Conservation (phyloP, 2,113 vertebrate species). For the Talpa occidentalis region DNA sequence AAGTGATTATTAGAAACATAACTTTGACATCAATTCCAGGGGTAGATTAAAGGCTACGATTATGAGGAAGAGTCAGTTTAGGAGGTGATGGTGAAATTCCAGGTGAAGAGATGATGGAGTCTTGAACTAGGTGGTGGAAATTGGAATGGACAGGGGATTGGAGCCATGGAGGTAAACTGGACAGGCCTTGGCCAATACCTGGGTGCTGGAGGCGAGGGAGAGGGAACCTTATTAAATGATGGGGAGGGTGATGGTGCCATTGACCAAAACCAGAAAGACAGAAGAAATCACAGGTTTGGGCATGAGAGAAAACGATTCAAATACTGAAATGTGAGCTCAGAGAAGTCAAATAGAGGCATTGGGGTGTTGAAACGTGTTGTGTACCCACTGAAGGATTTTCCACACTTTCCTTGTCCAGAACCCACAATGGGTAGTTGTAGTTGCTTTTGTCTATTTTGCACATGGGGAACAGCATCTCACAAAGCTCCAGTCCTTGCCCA, state of each 20-base stretch:
- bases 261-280: not conserved
- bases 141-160: not conserved
- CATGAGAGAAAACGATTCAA: not conserved
- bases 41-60: not conserved
- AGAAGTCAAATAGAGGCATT: not conserved
- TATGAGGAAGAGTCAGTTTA: not conserved
- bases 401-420: not conserved
- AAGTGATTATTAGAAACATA: not conserved
- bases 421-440: accelerated
- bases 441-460: not conserved
- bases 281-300: not conserved
- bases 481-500: no score
- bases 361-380: no score
- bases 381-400: not conserved
- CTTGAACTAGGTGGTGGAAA: not conserved
- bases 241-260: not conserved
- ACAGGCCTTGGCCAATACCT: not conserved
- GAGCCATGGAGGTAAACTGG: not conserved
- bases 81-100: not conserved
- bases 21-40: not conserved
- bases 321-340: not conserved
- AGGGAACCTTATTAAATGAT: not conserved
- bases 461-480: not conserved
- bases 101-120: not conserved
- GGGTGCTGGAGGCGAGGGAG: not conserved